phyloP scores from a whole-genome alignment of 1,140 invertebrate species.

The Scaptodrosophila lebanonensis region DNA sequence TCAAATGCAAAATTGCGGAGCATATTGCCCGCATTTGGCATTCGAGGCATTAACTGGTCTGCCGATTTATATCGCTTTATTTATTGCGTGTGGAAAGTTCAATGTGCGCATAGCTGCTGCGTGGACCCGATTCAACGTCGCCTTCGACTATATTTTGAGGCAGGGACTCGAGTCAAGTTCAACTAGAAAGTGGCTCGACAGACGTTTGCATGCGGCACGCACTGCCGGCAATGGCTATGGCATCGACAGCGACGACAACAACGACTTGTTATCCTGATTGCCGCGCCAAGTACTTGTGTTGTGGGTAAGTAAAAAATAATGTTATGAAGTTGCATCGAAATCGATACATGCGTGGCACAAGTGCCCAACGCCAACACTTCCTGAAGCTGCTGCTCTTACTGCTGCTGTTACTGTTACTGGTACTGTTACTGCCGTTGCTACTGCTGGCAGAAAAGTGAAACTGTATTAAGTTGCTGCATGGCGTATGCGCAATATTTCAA shows the following conservation, averaged over 20 bases:
- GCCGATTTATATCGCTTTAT: slow-evolving; percentile 38
- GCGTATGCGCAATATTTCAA: slow-evolving; percentile 61
- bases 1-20: slow-evolving; percentile 64
- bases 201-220: slow-evolving; percentile 60
- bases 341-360: too few species aligned
- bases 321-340: too few species aligned
- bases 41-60: slow-evolving; percentile 45
- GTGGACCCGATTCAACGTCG: too few species aligned
- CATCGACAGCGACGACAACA: slow-evolving; percentile 23
- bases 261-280: slow-evolving; percentile 65
- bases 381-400: too few species aligned
- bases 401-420: too few species aligned
- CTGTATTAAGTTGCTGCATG: slow-evolving; percentile 41
- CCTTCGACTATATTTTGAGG: too few species aligned
- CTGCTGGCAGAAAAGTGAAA: slow-evolving; percentile 22
- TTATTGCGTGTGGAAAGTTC: slow-evolving; percentile 53
- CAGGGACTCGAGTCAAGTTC: slow-evolving; percentile 40
- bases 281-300: too few species aligned
- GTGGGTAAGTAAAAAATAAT: neutral
- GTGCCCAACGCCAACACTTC: neutral
- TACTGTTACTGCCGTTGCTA: slow-evolving; percentile 5
- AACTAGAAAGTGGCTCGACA: slow-evolving; percentile 62
- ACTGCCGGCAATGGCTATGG: too few species aligned
- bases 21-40: slow-evolving; percentile 39
- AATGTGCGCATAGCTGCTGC: slow-evolving; percentile 51